These are phyloP conservation scores for Trissolcus brochymenae DNA, from an alignment of 2,888 invertebrate genomes.

Conservation along the genomic window DNA sequence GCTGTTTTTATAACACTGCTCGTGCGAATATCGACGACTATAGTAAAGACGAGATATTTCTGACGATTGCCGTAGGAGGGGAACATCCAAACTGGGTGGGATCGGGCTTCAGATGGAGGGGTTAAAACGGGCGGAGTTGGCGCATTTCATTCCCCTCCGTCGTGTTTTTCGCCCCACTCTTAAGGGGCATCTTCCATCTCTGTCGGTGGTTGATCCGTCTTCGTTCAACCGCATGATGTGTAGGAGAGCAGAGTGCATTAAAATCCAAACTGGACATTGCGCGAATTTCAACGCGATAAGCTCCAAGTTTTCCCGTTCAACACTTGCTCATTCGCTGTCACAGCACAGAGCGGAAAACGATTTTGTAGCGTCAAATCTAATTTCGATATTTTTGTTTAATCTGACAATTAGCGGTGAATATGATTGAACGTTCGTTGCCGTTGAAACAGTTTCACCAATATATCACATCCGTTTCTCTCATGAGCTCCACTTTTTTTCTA, in stretches of 20 bases:
- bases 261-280: slow-evolving; percentile 59
- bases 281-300: slow-evolving; percentile 70
- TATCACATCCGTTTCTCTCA: not conserved
- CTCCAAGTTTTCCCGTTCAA: slow-evolving; percentile 65
- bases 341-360: slow-evolving; percentile 21
- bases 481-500: no score
- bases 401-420: slow-evolving; percentile 9
- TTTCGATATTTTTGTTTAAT: slow-evolving; percentile 24
- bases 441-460: not conserved
- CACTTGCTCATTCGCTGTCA: slow-evolving; percentile 56
- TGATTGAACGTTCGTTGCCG: not conserved
- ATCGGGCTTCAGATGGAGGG: slow-evolving; percentile 19
- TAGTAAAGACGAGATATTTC: slow-evolving; percentile 55
- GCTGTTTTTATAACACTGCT: slow-evolving; percentile 73
- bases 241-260: slow-evolving; percentile 46
- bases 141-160: slow-evolving; percentile 40
- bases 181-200: slow-evolving; percentile 68
- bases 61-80: slow-evolving; percentile 57
- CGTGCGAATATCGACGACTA: slow-evolving; percentile 66
- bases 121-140: slow-evolving; percentile 51
- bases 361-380: slow-evolving; percentile 20
- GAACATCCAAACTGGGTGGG: slow-evolving; percentile 59
- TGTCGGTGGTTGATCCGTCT: slow-evolving; percentile 72
- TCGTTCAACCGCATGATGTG: slow-evolving; percentile 71
- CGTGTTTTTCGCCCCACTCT: slow-evolving; percentile 65